These are phyloP conservation scores for Hypothenemus hampei DNA, from an alignment of 1,140 invertebrate genomes.

Conservation along the genomic window DNA sequence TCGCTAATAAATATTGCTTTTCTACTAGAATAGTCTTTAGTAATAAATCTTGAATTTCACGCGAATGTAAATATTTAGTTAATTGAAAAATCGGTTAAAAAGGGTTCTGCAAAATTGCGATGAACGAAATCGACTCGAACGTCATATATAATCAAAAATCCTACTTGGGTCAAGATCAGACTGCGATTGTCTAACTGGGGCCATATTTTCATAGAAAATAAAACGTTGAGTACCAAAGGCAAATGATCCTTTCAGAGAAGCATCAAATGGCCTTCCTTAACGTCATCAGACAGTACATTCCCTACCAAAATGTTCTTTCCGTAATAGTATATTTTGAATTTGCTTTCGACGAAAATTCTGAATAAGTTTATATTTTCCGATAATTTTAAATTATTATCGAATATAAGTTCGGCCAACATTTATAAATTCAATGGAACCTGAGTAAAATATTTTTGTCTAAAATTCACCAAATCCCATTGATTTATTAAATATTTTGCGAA, in stretches of 20 bases:
- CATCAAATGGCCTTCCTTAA: not conserved
- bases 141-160: not conserved
- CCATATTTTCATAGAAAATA: not conserved
- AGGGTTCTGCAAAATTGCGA: constrained; percentile 1
- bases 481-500: no score
- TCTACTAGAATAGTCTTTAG: no score
- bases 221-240: not conserved
- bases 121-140: not conserved
- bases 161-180: not conserved
- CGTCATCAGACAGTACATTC: not conserved
- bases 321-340: not conserved
- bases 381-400: not conserved
- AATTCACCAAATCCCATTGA: no score
- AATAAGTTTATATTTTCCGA: not conserved
- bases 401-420: not conserved
- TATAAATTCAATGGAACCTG: not conserved
- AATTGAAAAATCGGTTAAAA: not conserved
- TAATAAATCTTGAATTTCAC: no score
- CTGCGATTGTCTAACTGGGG: not conserved
- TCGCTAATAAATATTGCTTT: no score
- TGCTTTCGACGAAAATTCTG: not conserved
- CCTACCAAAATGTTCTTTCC: not conserved
- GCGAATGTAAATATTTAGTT: no score
- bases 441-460: no score
- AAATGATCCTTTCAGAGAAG: not conserved